phyloP scores from a whole-genome alignment of 2,113 vertebrate species.

The Lepisosteus osseus region DNA sequence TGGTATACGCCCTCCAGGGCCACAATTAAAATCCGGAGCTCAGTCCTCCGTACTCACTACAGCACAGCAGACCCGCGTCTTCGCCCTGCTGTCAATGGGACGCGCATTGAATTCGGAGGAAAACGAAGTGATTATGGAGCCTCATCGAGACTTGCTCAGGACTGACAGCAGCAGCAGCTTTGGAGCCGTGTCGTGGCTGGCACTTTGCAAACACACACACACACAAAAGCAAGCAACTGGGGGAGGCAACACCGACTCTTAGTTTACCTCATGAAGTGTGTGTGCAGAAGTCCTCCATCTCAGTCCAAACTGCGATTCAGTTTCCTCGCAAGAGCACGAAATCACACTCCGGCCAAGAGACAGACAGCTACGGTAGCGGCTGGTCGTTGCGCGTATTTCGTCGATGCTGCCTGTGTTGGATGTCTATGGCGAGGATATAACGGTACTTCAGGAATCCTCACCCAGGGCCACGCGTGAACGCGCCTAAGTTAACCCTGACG shows the following conservation, averaged over 20 bases:
- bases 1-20: no score
- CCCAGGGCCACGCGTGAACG: conserved; percentile 3
- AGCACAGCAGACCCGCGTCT: no score
- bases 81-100: no score
- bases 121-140: conserved; percentile 18
- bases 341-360: conserved; percentile 32
- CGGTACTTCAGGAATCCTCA: conserved; percentile 17
- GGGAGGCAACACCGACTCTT: conserved; percentile 18
- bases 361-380: conserved; percentile 21
- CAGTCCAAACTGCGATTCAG: conserved; percentile 29
- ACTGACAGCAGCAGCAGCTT: background rate
- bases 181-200: background rate
- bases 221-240: background rate
- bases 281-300: conserved; percentile 55
- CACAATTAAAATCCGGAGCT: no score
- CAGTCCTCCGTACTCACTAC: no score
- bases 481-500: conserved; percentile 26
- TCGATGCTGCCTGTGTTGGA: conserved; percentile 16
- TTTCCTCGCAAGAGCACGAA: conserved; percentile 38
- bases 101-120: no score
- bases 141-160: conserved; percentile 17
- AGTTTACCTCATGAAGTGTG: conserved; percentile 60
- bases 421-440: conserved; percentile 18
- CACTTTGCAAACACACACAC: background rate
- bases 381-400: conserved; percentile 37